Evolutionary conservation across 1,140 invertebrate genomes (phyloP), one percentile per base, ranked within the genome.

Genomic region (Drosophila gunungcola): DNA sequence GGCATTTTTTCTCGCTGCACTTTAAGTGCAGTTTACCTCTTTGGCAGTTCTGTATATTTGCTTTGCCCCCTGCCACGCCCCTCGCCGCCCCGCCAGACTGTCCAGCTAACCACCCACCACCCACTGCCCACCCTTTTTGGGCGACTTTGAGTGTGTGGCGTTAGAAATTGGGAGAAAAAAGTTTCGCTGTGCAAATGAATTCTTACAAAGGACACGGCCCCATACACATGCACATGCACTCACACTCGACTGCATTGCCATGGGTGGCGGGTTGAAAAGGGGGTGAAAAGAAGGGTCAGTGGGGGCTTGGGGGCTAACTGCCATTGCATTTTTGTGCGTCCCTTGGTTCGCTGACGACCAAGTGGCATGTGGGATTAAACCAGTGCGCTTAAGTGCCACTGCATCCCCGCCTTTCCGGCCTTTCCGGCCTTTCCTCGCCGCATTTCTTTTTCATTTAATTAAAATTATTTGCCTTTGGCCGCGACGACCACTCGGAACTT

Each of bases 11-110:
- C 80, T 90, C 77, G 80, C 52, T 89, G 85, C 84, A 89, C 73
- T 90, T 89, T 89, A 89, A 89, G 84, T 89, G 84, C 84, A 89
- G 77, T 89, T 89, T 89, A 89, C 84, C 84, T 88, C 84, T 88
- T 89, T 78, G 77, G 57, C 68, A 73, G 67, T 78, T 38, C 29
- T 79, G 53, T 57, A 63, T 82, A 48, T 82, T 88, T 84, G 76
- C 65, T 49, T 49, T 60, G 4, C 7, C 7, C 42, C 29, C 11
- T 11, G 3, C 27, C 42, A 9, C 39, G 13, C 16, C 10, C 58
- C 32, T 9, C 36, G 43, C 16, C 41, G 25, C 42, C 21, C 29
- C 27, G 42, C 45, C 21, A 61, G 60, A 64, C 64, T 64, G 64
- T 51, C 64, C 63, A 27, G 56, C 52, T 38, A 7, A 2, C 36